Conservation (phyloP, 2,888 invertebrate genomes). For the Andrena fulva region DNA sequence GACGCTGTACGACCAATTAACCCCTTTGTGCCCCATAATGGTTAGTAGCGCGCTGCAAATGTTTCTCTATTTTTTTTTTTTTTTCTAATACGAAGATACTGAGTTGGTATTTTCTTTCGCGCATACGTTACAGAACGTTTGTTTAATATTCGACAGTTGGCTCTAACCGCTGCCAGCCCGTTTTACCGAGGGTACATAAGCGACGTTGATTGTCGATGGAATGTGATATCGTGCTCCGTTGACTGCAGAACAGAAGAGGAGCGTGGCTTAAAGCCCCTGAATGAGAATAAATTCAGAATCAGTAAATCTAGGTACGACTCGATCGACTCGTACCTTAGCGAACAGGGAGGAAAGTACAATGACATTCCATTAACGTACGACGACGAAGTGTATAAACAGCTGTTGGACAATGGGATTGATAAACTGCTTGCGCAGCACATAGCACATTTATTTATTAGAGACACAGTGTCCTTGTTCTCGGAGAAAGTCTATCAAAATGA, state of each 20-base stretch:
- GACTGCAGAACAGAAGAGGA: conserved; percentile 98
- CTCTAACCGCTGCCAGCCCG: conserved; percentile 98
- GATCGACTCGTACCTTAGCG: conserved; percentile 98
- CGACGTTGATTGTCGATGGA: conserved; percentile 99
- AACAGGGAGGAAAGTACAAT: conserved; percentile 95
- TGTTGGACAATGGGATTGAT: conserved; percentile 96
- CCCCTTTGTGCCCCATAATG: conserved; percentile 98
- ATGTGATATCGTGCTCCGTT: conserved; percentile 97
- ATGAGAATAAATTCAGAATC: conserved; percentile 92
- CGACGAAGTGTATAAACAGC: conserved; percentile 91
- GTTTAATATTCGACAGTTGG: conserved; percentile 88
- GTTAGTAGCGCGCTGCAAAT: conserved; percentile 83
- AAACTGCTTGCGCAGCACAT: conserved; percentile 97
- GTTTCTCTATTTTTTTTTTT: not conserved
- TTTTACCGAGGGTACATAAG: conserved; percentile 96
- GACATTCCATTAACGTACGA: conserved; percentile 97
- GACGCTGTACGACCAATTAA: conserved; percentile 98
- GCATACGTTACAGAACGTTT: conserved; percentile 70
- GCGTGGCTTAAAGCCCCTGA: conserved; percentile 91
- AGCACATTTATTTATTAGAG: conserved; percentile 99
- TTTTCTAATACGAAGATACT: conserved; percentile 28
- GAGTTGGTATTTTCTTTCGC: conserved; percentile 61
- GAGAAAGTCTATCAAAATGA: conserved; percentile 98
- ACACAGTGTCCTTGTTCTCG: conserved; percentile 97
- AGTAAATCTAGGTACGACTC: conserved; percentile 98